Evolutionary conservation across 2,113 vertebrate genomes (phyloP), one percentile per base, ranked within the genome.

Genomic region (Euleptes europaea): DNA sequence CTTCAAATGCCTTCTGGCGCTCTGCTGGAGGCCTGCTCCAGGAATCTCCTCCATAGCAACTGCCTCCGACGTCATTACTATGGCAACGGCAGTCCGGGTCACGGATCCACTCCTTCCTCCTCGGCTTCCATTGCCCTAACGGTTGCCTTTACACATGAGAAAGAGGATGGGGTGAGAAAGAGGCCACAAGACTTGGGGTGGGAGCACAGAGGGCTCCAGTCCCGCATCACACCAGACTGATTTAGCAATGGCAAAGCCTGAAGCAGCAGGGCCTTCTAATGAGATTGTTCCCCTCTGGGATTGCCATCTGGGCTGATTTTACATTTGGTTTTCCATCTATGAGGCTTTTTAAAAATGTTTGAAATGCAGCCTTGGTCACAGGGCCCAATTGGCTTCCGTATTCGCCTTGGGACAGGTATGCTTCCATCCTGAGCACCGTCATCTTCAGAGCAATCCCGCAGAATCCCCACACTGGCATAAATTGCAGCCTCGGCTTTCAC

Each of bases 41-140:
- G 69, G 81, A 86, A 83, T 78, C 75, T 79, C 76, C 86, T 66
- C 86, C 81, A 79, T 49, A 28, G 81, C 60, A 83, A 84, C 75
- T 66, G 69, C 81, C 17, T 78, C 81, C 80, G 73, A 42, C 44
- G 49, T 74, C 69, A 83, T 83, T 15, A 83, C 89, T 21, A 75
- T 91, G 69, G 81, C 74, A 87, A 87, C 82, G 17, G 44, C 38
- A 42, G 75, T 83, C 57, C 81, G 79, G 86, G 75, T 79, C 81
- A 83, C 19, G 42, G 54, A 65, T 51, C 51, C 40, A 54, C 40
- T 70, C 54, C 28, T 26, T 78, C 51, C 38, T 60, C 23, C 40
- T 69, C 60, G 63, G 66, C 31, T 66, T 72, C 67, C 47, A 76
- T 77, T 82, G n/a, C 40, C 42, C 33, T 38, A 35, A 49, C 35